A percentile compares a stretch with the other conserved stretches of the same genome.
Evolutionary conservation across 2,888 invertebrate species (phyloP).

Genomic region (Heliconius sara): DNA sequence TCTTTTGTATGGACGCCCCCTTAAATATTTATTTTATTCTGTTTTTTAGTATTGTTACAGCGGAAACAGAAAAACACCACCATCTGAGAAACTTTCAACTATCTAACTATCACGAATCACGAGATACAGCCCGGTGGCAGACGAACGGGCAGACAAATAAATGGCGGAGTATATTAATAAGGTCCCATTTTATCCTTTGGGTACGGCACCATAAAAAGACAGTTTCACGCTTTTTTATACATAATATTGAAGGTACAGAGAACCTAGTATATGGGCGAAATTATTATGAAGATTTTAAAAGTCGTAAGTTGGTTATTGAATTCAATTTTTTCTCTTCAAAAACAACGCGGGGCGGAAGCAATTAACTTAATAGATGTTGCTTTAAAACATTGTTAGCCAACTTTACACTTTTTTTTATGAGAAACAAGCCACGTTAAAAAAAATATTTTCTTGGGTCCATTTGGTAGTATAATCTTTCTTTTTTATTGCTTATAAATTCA

Average conservation of each 20-base stretch:
- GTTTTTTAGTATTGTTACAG: too few species aligned
- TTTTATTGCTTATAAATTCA: neutral
- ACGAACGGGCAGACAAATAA: too few species aligned
- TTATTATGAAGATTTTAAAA: neutral
- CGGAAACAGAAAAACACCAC: too few species aligned
- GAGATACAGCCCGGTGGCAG: too few species aligned
- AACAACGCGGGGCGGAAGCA: constrained; percentile 35
- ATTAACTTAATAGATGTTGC: constrained; percentile 43
- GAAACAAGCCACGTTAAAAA: constrained; percentile 18
- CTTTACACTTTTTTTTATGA: constrained; percentile 35
- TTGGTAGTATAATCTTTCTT: constrained; percentile 1
- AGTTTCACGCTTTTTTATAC: neutral
- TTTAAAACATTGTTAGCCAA: constrained; percentile 41
- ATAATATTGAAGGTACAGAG: neutral
- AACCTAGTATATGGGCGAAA: neutral
- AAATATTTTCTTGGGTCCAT: neutral
- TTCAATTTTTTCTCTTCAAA: constrained; percentile 38
- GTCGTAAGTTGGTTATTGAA: constrained; percentile 28
- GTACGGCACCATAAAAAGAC: too few species aligned
- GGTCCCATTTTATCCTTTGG: too few species aligned
- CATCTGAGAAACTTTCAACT: too few species aligned
- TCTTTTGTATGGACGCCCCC: too few species aligned
- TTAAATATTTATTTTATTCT: too few species aligned
- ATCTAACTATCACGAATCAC: too few species aligned
- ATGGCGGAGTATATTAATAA: too few species aligned